A percentile compares a stretch with the other conserved stretches of the same genome.
phyloP scores from a whole-genome alignment of 2,888 invertebrate genomes.

The Thera obeliscata region DNA sequence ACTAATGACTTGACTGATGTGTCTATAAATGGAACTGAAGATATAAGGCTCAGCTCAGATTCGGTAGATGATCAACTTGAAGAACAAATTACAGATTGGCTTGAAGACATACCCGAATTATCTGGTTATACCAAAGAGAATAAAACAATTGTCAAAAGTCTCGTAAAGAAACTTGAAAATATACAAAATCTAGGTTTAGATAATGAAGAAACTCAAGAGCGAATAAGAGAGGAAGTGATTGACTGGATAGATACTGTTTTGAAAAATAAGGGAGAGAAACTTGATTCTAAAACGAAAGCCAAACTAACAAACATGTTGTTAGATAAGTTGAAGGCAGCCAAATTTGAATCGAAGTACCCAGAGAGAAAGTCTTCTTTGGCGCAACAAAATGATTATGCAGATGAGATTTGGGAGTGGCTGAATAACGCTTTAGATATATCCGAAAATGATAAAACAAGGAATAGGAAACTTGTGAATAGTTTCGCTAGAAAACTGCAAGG shows the following conservation, averaged over 20 bases:
- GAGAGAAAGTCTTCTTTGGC: not conserved
- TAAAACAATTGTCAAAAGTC: slow-evolving; percentile 24
- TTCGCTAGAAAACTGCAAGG: slow-evolving; percentile 18
- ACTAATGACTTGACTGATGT: slow-evolving; percentile 31
- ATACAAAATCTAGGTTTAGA: slow-evolving; percentile 34
- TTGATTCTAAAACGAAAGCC: slow-evolving; percentile 30
- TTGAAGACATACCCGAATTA: slow-evolving; percentile 29
- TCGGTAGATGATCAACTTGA: slow-evolving; percentile 19
- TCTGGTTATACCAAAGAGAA: slow-evolving; percentile 12
- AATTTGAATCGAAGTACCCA: slow-evolving; percentile 5
- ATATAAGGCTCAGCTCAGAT: slow-evolving; percentile 13
- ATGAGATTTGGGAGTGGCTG: slow-evolving; percentile 20
- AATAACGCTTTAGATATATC: slow-evolving; percentile 12
- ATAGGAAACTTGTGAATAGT: slow-evolving; percentile 4
- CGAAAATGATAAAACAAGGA: slow-evolving; percentile 9
- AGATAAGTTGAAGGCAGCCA: slow-evolving; percentile 5
- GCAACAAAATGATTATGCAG: slow-evolving; percentile 11
- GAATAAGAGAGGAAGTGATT: slow-evolving; percentile 39
- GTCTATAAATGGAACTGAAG: not conserved
- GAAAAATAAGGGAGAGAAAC: slow-evolving; percentile 12
- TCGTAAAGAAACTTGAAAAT: slow-evolving; percentile 43
- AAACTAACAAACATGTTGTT: slow-evolving; percentile 29
- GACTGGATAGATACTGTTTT: slow-evolving; percentile 45
- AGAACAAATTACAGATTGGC: slow-evolving; percentile 35
- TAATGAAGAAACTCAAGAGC: slow-evolving; percentile 29